A percentile compares a stretch with the other conserved stretches of the same genome.
Conservation (phyloP, 1,140 invertebrate species). For the Hetaerina americana region DNA sequence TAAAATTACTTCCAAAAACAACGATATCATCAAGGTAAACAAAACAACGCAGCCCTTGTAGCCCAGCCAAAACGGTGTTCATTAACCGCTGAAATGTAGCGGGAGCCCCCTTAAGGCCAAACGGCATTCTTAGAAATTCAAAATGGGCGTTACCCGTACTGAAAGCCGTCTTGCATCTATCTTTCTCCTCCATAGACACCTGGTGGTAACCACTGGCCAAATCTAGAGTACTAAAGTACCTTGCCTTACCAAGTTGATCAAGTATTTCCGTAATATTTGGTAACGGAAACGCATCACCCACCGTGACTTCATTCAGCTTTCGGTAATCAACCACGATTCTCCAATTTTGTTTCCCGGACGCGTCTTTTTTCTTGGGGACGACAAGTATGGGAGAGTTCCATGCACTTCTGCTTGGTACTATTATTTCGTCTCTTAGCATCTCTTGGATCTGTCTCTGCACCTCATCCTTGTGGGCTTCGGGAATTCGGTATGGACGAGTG, state of each 20-base stretch:
- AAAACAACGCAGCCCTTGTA: conserved; percentile 16
- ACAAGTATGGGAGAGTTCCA: conserved; percentile 23
- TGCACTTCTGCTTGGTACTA: conserved; percentile 2
- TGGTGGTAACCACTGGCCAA: conserved; percentile 35
- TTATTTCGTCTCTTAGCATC: background rate
- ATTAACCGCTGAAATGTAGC: conserved; percentile 30
- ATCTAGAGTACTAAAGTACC: conserved; percentile 35
- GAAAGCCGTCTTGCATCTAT: conserved; percentile 35
- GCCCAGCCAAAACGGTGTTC: conserved; percentile 23
- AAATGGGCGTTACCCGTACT: conserved; percentile 23
- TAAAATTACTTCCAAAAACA: conserved; percentile 14
- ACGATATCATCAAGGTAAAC: conserved; percentile 27
- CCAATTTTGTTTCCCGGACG: conserved; percentile 27
- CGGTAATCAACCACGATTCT: conserved; percentile 28
- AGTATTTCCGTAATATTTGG: conserved; percentile 36
- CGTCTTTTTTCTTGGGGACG: conserved; percentile 26
- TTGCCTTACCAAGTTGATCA: conserved; percentile 27
- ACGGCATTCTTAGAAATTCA: conserved; percentile 26
- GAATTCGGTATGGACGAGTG: background rate
- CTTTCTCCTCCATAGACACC: conserved; percentile 25
- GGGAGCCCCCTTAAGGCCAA: no score
- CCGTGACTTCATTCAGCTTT: conserved; percentile 28
- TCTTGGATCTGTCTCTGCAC: background rate
- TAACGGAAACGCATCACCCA: conserved; percentile 36
- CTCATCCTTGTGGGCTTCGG: background rate